A percentile compares a stretch with the other conserved stretches of the same genome.
Conservation (phyloP, 2,113 vertebrate species). For the Toxostoma redivivum region DNA sequence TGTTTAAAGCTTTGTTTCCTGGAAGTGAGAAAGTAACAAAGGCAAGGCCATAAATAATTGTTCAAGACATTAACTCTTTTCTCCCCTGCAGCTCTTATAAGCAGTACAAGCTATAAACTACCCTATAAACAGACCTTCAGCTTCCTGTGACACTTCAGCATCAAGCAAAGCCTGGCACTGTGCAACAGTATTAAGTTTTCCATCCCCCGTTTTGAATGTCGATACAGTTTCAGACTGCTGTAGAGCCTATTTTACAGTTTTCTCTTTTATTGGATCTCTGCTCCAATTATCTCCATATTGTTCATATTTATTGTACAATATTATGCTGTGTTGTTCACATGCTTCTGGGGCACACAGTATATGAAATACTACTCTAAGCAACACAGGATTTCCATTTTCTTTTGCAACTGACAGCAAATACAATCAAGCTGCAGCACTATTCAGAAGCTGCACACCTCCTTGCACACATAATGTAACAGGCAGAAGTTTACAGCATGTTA, state of each 20-base stretch:
- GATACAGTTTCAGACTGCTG: neutral
- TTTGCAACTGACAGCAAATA: neutral
- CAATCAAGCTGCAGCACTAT: neutral
- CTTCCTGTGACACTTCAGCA: neutral
- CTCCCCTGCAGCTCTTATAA: conserved; percentile 25
- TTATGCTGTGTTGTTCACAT: neutral
- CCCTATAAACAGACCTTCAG: neutral
- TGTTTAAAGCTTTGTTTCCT: conserved; percentile 11
- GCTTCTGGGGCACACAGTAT: neutral
- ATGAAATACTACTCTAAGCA: neutral
- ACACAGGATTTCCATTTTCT: neutral
- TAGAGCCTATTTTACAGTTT: neutral
- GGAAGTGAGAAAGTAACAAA: neutral
- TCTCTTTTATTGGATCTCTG: neutral
- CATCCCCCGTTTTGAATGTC: neutral
- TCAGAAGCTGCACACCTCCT: neutral
- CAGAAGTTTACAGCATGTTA: neutral
- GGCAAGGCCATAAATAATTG: conserved; percentile 15
- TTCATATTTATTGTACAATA: neutral
- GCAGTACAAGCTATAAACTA: neutral
- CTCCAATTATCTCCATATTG: neutral
- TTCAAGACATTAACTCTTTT: conserved; percentile 36
- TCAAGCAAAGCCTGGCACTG: neutral
- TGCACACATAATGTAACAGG: neutral
- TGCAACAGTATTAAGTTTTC: neutral